Percentiles rank a stretch among this genome's conserved stretches.
Evolutionary conservation across 2,888 invertebrate genomes (phyloP).

Genomic region (Synergus umbraculus): DNA sequence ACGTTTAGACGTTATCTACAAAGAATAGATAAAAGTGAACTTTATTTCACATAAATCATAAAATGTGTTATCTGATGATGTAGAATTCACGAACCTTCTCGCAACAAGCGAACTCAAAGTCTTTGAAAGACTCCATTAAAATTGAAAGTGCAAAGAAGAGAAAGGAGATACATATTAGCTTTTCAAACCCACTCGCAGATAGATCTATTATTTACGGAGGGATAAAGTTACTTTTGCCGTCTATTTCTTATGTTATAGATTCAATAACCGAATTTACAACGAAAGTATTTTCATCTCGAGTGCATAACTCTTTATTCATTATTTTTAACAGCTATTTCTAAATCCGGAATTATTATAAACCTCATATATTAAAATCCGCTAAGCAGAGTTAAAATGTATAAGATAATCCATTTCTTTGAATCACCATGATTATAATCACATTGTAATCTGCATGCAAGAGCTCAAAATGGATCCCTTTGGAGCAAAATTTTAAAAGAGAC

Average conservation of each 20-base stretch:
- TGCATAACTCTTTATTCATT: not conserved
- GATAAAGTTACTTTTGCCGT: not conserved
- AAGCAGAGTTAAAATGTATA: not conserved
- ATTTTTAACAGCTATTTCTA: too few relatives aligned
- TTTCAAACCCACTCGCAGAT: not conserved
- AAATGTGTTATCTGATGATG: not conserved
- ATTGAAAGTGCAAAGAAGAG: not conserved
- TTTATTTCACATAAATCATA: not conserved
- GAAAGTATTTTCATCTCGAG: not conserved
- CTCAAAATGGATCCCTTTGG: not conserved
- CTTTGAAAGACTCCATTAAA: slow-evolving; percentile 14
- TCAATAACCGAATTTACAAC: not conserved
- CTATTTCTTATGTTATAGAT: not conserved
- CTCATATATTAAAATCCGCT: not conserved
- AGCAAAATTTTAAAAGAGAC: slow-evolving; percentile 10
- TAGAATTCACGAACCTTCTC: not conserved
- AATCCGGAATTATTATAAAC: too few relatives aligned
- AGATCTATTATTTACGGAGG: slow-evolving; percentile 8
- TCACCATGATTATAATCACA: not conserved
- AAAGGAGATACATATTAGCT: not conserved
- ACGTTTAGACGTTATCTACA: too few relatives aligned
- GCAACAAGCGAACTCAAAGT: not conserved
- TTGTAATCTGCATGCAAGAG: slow-evolving; percentile 7
- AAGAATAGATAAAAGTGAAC: too few relatives aligned
- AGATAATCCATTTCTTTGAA: not conserved